Evolutionary conservation across 2,113 vertebrate genomes (phyloP).

Genomic region (Uria lomvia): DNA sequence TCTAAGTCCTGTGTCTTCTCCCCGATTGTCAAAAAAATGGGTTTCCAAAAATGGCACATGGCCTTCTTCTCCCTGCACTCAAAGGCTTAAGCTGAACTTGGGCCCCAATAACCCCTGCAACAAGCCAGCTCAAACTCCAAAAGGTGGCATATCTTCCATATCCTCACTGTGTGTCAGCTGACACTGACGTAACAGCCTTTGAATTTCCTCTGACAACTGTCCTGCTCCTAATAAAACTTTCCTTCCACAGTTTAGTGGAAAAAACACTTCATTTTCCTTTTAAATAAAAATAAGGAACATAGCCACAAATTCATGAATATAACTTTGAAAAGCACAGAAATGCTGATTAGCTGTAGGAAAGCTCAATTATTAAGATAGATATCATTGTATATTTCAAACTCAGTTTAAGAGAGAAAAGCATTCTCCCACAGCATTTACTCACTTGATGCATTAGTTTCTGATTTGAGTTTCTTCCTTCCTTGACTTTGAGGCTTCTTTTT

Average conservation of each 20-base stretch:
- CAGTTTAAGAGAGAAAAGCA: background rate
- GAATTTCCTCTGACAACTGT: background rate
- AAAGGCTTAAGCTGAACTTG: background rate
- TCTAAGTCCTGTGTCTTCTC: background rate
- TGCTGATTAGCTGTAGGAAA: background rate
- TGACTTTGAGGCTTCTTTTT: constrained; percentile 73
- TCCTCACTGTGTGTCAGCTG: background rate
- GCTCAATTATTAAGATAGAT: background rate
- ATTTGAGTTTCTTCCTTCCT: constrained; percentile 69
- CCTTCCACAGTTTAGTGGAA: background rate
- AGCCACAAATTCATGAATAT: background rate
- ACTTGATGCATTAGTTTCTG: constrained; percentile 57
- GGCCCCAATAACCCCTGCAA: background rate
- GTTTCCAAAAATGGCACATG: background rate
- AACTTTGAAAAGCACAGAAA: background rate
- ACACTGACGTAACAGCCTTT: background rate
- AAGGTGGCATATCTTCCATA: background rate
- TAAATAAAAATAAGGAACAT: background rate
- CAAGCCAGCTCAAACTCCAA: background rate
- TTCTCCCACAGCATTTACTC: constrained; percentile 16
- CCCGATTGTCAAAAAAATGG: accelerated
- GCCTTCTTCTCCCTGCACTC: background rate
- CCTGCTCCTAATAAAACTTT: background rate
- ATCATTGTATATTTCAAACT: background rate
- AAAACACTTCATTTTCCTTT: background rate